Evolutionary conservation across 1,140 invertebrate species (phyloP), one percentile per base, ranked within the genome.

Genomic region (Nebria ingens): DNA sequence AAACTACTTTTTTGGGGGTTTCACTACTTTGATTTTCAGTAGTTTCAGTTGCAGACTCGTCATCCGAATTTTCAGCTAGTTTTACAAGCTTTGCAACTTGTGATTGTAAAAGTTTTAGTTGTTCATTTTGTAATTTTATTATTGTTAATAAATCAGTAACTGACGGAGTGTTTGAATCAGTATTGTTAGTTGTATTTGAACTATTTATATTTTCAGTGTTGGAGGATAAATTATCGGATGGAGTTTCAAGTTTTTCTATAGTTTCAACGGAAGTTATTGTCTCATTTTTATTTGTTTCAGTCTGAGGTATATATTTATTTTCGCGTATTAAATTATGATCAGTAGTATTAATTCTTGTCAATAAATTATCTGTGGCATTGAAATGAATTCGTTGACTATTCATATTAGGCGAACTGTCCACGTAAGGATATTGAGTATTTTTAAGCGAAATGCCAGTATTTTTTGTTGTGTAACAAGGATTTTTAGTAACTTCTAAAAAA

Each of bases 51-150:
- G 6, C 4, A 45, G 25, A 6, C 25, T 53, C 4, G 19, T 15
- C 50, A 38, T 57, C 56, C 34, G 51, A 21, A n/a, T 34, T 21
- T 21, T 29, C 45, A 52, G 58, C 22, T 21, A 62, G 21, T 25
- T 69, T 64, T 56, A 75, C 68, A 56, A 76, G 71, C 52, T 67
- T 70, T 56, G 75, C 73, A 2, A 79, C 74, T 66, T 78, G 76
- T 51, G 76, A 71, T 64, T 79, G 77, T 20, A 79, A 63, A 12
- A 76, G 29, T 58, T 77, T 67, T 25, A 79, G 59, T 64, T 79
- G 77, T 57, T 78, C 71, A 68, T 78, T 79, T 64, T 78, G 77
- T 40, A 79, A 63, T 62, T 77, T 74, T 25, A 79, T 78, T 57
- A 79, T 78, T 65, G 77, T 74, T 54, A 77, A 71, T 23, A 79